A percentile compares a stretch with the other conserved stretches of the same genome.
phyloP scores from a whole-genome alignment of 2,888 invertebrate species.

The Cephus rjabovi region DNA sequence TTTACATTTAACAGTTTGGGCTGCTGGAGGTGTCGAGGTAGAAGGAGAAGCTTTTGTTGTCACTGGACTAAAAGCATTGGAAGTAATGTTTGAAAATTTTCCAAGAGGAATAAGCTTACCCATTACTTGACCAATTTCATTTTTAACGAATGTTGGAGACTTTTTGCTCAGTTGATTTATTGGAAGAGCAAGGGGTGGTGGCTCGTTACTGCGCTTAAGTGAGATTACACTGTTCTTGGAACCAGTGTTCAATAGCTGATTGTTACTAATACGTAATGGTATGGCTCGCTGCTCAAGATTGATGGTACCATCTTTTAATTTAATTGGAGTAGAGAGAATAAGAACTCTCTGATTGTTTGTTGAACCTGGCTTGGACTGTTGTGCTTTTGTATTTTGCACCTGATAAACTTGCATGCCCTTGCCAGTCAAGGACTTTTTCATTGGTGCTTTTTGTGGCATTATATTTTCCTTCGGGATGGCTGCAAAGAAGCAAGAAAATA shows the following conservation, averaged over 20 bases:
- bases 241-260: slow-evolving; percentile 11
- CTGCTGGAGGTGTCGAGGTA: not conserved
- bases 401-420: slow-evolving; percentile 14
- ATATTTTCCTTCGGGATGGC: not conserved
- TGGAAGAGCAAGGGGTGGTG: slow-evolving; percentile 16
- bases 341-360: slow-evolving; percentile 16
- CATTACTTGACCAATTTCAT: slow-evolving; percentile 22
- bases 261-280: slow-evolving; percentile 18
- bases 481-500: not conserved
- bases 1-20: slow-evolving; percentile 1
- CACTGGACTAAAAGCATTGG: slow-evolving; percentile 10
- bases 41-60: not conserved
- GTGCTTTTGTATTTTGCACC: not conserved
- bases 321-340: slow-evolving; percentile 19
- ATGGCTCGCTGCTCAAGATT: slow-evolving; percentile 18
- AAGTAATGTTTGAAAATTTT: slow-evolving; percentile 14
- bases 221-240: slow-evolving; percentile 15
- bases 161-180: slow-evolving; percentile 16
- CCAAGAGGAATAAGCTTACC: slow-evolving; percentile 19
- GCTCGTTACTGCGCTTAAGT: slow-evolving; percentile 15
- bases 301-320: slow-evolving; percentile 17
- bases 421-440: not conserved
- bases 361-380: slow-evolving; percentile 3
- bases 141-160: slow-evolving; percentile 18
- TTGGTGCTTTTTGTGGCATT: slow-evolving; percentile 17